Percentiles rank a stretch among this genome's conserved stretches.
phyloP scores from a whole-genome alignment of 2,888 invertebrate species.

The Tinea semifulvella region DNA sequence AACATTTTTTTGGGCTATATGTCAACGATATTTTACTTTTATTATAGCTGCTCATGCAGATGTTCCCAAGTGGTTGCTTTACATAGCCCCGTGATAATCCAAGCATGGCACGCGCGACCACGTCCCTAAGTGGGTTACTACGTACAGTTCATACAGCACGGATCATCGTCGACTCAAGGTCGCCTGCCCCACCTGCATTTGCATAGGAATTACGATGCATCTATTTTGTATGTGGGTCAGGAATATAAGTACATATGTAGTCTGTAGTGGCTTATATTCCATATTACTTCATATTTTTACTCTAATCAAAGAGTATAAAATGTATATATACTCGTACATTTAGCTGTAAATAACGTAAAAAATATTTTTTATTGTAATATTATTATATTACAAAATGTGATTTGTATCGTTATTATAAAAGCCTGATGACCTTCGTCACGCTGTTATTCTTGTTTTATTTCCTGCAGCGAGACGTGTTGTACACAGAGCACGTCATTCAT shows the following conservation, averaged over 20 bases:
- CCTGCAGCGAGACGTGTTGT: slow-evolving; percentile 54
- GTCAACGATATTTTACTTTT: slow-evolving; percentile 9
- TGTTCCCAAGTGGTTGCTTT: slow-evolving; percentile 34
- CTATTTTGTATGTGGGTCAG: slow-evolving; percentile 11
- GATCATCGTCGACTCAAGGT: slow-evolving; percentile 37
- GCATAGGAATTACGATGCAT: slow-evolving; percentile 10
- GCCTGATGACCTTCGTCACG: slow-evolving; percentile 11
- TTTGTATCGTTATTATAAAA: slow-evolving; percentile 4
- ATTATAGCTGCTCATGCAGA: slow-evolving; percentile 26
- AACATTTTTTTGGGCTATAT: slow-evolving; percentile 3
- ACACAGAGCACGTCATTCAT: slow-evolving; percentile 29
- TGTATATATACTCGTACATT: too few species aligned
- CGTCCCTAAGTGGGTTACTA: slow-evolving; percentile 52
- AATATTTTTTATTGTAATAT: too few species aligned
- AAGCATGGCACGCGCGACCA: slow-evolving; percentile 43
- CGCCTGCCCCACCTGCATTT: slow-evolving; percentile 26
- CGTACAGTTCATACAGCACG: slow-evolving; percentile 31
- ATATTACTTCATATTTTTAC: too few species aligned
- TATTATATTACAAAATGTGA: too few species aligned
- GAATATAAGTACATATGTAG: not conserved
- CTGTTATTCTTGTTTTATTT: slow-evolving; percentile 51
- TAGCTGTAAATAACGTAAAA: too few species aligned
- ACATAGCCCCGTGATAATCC: slow-evolving; percentile 41
- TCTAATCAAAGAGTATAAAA: too few species aligned
- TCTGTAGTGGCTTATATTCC: too few species aligned